Conservation (phyloP, 1,140 invertebrate genomes). For the Mamestra configurata region DNA sequence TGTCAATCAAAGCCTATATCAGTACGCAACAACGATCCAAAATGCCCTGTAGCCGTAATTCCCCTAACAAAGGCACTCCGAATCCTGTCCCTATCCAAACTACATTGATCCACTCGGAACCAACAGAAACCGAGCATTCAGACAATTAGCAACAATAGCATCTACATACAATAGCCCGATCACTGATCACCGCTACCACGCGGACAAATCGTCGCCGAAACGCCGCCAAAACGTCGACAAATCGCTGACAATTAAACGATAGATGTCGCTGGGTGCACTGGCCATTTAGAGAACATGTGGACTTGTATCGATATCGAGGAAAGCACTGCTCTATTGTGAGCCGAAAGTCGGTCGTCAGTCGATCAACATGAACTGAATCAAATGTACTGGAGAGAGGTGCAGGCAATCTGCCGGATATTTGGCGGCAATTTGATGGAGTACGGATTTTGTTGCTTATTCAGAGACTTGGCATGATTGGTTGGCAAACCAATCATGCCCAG, state of each 20-base stretch:
- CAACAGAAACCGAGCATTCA: neutral
- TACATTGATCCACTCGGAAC: neutral
- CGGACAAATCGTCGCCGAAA: neutral
- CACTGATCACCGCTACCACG: conserved; percentile 14
- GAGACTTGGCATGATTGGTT: too few relatives aligned
- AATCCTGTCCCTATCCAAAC: neutral
- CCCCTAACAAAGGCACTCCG: neutral
- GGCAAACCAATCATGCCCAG: too few relatives aligned
- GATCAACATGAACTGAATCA: neutral
- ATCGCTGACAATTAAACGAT: conserved; percentile 27
- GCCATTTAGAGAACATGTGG: conserved; percentile 7
- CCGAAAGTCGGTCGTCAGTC: conserved; percentile 4
- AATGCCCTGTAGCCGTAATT: neutral
- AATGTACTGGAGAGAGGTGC: neutral
- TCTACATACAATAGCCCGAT: neutral
- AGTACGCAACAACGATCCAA: neutral
- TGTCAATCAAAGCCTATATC: neutral
- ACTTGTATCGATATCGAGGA: neutral
- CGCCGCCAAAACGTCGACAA: conserved; percentile 10
- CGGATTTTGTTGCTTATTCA: too few relatives aligned
- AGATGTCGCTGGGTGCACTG: neutral
- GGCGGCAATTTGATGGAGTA: neutral
- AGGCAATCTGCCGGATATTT: neutral
- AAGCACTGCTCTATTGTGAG: neutral
- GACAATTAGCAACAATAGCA: conserved; percentile 4